phyloP scores from a whole-genome alignment of 2,113 vertebrate species.

The Rhombomys opimus region DNA sequence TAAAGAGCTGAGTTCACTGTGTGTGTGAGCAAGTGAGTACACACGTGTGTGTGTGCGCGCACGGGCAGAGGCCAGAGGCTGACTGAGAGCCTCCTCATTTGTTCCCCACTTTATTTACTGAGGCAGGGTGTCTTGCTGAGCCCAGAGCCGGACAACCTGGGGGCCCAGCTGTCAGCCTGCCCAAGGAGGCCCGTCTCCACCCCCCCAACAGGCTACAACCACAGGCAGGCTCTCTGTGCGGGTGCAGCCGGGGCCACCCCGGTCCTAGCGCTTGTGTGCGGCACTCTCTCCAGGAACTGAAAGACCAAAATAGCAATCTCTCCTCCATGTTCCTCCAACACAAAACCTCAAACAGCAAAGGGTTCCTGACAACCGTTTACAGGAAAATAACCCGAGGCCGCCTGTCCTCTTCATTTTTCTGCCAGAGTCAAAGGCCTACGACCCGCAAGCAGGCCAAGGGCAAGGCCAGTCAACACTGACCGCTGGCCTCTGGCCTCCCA shows the following conservation, averaged over 20 bases:
- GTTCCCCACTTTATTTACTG: no score
- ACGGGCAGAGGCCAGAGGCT: neutral
- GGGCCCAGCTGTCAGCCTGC: neutral
- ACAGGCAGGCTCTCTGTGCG: neutral
- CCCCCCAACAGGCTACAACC: neutral
- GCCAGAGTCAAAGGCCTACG: neutral
- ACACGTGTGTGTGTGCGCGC: neutral
- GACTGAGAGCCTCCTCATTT: neutral
- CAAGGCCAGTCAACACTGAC: rapidly evolving
- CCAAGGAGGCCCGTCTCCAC: no score
- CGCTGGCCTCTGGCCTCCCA: rapidly evolving
- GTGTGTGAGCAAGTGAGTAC: neutral
- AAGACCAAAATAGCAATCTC: neutral
- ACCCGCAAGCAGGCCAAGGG: neutral
- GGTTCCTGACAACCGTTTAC: no score
- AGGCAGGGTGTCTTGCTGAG: neutral
- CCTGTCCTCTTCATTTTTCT: neutral
- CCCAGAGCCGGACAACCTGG: neutral
- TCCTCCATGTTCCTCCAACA: no score
- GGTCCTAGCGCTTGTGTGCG: no score
- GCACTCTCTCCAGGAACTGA: neutral
- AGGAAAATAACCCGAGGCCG: neutral
- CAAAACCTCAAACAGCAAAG: neutral
- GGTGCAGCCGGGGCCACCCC: neutral
- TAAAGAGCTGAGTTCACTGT: neutral